Percentiles rank a stretch among this genome's conserved stretches.
These are phyloP conservation scores for Zygogramma bicolorata DNA, from an alignment of 2,888 invertebrate genomes.

Conservation along the genomic window DNA sequence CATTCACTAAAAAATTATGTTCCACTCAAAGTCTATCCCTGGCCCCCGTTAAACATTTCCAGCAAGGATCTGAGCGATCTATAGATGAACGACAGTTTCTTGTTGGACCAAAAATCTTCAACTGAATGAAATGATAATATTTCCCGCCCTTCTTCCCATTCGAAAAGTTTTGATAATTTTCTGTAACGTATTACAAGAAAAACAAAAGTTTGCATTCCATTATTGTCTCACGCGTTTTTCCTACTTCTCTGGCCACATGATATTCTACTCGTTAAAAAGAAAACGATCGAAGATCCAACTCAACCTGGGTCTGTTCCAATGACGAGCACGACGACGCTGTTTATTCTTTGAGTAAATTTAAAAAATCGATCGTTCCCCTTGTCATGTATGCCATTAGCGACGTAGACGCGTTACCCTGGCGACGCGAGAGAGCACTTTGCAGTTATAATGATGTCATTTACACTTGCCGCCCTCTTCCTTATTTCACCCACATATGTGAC, in stretches of 20 bases:
- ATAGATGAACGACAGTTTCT: no score
- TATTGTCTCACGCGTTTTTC: no score
- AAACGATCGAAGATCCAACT: conserved; percentile 36
- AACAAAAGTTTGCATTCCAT: no score
- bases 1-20: no score
- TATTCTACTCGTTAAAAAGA: conserved; percentile 47
- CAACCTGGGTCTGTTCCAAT: conserved; percentile 35
- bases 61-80: no score
- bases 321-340: conserved; percentile 56
- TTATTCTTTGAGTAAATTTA: conserved; percentile 68
- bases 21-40: no score
- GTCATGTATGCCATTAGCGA: conserved; percentile 69
- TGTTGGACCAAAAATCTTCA: no score
- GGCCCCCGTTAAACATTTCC: no score
- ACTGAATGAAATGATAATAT: no score
- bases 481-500: conserved; percentile 65
- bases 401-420: conserved; percentile 65
- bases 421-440: conserved; percentile 68
- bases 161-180: no score
- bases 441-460: conserved; percentile 70
- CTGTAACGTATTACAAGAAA: no score
- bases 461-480: conserved; percentile 67
- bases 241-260: conserved; percentile 36
- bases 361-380: conserved; percentile 68
- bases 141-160: no score